These are phyloP conservation scores for Drosophila neutralis DNA, from an alignment of 2,888 invertebrate genomes.

Conservation along the genomic window DNA sequence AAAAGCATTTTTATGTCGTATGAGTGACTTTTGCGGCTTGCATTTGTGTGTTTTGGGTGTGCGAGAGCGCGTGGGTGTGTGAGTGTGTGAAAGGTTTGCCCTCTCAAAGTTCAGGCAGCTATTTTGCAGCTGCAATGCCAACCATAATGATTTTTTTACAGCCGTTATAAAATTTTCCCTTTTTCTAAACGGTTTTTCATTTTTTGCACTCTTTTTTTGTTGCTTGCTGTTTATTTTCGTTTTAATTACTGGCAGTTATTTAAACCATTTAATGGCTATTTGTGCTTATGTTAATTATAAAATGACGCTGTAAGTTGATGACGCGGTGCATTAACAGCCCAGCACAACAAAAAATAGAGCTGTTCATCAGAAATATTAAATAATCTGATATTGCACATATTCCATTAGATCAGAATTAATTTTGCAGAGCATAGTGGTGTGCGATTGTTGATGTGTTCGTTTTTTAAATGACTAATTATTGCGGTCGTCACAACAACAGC, in stretches of 20 bases:
- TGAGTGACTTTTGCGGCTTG: slow-evolving; percentile 69
- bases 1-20: slow-evolving; percentile 78
- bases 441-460: slow-evolving; percentile 5
- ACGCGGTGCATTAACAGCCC: slow-evolving; percentile 59
- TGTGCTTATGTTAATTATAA: slow-evolving; percentile 70
- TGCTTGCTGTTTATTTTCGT: slow-evolving; percentile 31
- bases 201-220: background rate
- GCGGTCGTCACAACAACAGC: slow-evolving; percentile 23
- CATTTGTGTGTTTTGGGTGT: slow-evolving; percentile 41
- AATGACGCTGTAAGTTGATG: slow-evolving; percentile 14
- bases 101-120: slow-evolving; percentile 40
- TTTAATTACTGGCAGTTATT: slow-evolving; percentile 68
- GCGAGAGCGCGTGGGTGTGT: slow-evolving; percentile 27
- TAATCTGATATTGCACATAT: slow-evolving; percentile 27
- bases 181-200: slow-evolving; percentile 41
- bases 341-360: slow-evolving; percentile 3
- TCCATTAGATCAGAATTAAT: slow-evolving; percentile 43
- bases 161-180: slow-evolving; percentile 29
- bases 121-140: slow-evolving; percentile 30
- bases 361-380: slow-evolving; percentile 17
- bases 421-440: slow-evolving; percentile 29
- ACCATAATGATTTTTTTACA: slow-evolving; percentile 24
- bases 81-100: slow-evolving; percentile 36
- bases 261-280: slow-evolving; percentile 70
- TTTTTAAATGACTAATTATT: slow-evolving; percentile 35